These are phyloP conservation scores for Centropristis striata DNA, from an alignment of 2,113 vertebrate genomes.

Conservation along the genomic window DNA sequence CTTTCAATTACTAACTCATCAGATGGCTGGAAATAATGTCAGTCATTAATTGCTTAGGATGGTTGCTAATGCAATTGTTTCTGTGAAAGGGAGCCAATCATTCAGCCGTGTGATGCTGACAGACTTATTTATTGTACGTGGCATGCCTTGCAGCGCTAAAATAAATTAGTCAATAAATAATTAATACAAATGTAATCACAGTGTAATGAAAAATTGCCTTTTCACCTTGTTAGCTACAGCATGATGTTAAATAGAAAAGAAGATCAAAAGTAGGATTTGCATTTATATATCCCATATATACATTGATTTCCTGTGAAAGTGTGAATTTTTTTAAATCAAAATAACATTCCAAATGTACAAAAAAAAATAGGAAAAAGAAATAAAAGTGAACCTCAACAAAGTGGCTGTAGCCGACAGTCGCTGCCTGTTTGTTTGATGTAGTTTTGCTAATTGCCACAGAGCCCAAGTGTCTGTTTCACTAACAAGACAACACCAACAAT, in stretches of 20 bases:
- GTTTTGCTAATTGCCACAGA: too few relatives aligned
- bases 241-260: neutral
- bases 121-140: slow-evolving; percentile 4
- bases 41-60: neutral
- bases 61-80: neutral
- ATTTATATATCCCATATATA: neutral
- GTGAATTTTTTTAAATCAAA: too few relatives aligned
- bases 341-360: neutral
- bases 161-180: slow-evolving; percentile 24
- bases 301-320: too few relatives aligned
- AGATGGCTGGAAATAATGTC: neutral
- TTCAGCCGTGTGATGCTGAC: neutral
- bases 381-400: neutral
- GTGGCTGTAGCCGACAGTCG: neutral
- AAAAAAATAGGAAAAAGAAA: too few relatives aligned
- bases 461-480: too few relatives aligned
- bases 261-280: neutral
- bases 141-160: neutral
- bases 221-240: slow-evolving; percentile 13
- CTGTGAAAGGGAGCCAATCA: neutral
- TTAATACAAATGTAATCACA: slow-evolving; percentile 22
- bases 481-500: too few relatives aligned
- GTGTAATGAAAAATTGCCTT: slow-evolving; percentile 7
- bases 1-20: neutral
- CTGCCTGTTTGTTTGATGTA: too few relatives aligned